Conservation (phyloP, 2,797 vertebrate species). For the Argyrosomus regius region DNA sequence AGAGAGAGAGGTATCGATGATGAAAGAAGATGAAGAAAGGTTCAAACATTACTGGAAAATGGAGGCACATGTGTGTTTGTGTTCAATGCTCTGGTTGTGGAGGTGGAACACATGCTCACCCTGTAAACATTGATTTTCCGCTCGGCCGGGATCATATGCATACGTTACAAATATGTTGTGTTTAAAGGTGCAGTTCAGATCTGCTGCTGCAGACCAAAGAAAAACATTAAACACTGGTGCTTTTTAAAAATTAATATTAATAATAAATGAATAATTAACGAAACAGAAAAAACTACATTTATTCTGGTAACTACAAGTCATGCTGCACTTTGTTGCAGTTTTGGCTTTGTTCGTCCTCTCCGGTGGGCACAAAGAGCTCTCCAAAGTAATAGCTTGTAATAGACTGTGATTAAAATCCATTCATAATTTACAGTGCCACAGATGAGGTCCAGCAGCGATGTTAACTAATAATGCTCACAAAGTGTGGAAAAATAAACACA, state of each 20-base stretch:
- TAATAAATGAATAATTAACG: neutral
- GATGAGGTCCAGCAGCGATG: no score
- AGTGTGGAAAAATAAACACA: neutral
- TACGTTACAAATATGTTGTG: constrained; percentile 24
- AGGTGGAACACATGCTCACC: constrained; percentile 53
- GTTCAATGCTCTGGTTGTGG: constrained; percentile 28
- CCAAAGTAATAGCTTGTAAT: neutral
- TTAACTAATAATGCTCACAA: no score
- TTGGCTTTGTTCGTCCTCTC: neutral
- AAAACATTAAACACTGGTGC: neutral
- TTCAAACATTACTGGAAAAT: constrained; percentile 39
- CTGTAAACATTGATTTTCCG: constrained; percentile 75
- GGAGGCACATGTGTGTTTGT: constrained; percentile 56
- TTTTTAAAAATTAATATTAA: neutral
- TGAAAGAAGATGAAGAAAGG: constrained; percentile 30
- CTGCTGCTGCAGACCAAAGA: neutral
- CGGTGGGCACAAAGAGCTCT: neutral
- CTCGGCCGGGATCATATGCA: constrained; percentile 51
- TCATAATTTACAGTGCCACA: no score
- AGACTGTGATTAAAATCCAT: neutral
- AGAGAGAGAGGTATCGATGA: constrained; percentile 18
- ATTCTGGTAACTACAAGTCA: neutral
- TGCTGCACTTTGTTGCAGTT: neutral
- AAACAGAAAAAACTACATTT: neutral
- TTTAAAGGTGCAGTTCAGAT: constrained; percentile 18